A percentile compares a stretch with the other conserved stretches of the same genome.
These are phyloP conservation scores for Latrodectus hesperus DNA, from an alignment of 2,888 invertebrate species.

Conservation along the genomic window DNA sequence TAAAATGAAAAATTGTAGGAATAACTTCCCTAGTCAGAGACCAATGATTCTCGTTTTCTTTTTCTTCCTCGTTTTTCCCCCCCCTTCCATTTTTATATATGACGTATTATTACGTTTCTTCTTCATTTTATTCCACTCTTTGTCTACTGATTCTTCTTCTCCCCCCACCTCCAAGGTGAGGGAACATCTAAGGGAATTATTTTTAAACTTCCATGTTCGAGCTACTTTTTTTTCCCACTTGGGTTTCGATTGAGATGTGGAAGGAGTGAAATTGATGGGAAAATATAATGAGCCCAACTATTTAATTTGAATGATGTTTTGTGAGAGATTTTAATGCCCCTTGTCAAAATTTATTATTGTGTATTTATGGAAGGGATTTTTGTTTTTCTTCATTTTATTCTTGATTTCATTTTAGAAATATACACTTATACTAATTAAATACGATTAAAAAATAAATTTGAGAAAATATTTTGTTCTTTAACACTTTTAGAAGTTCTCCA, in stretches of 20 bases:
- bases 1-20: slow-evolving; percentile 46
- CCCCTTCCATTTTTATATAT: neutral
- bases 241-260: neutral
- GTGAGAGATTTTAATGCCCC: too few species aligned
- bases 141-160: neutral
- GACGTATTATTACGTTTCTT: slow-evolving; percentile 22
- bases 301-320: slow-evolving; percentile 28
- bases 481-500: too few species aligned
- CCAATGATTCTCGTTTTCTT: neutral
- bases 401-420: too few species aligned
- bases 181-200: slow-evolving; percentile 2
- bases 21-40: slow-evolving; percentile 15
- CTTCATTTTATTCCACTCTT: neutral
- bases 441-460: too few species aligned
- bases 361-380: too few species aligned
- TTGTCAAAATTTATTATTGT: too few species aligned
- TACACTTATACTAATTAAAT: too few species aligned
- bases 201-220: slow-evolving; percentile 3
- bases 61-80: neutral
- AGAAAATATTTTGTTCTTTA: too few species aligned
- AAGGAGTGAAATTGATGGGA: neutral
- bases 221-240: neutral
- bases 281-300: slow-evolving; percentile 3
- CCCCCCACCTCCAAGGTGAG: too few species aligned
- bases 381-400: too few species aligned